Evolutionary conservation across 2,113 vertebrate species (phyloP).

Genomic region (Hipposideros armiger): DNA sequence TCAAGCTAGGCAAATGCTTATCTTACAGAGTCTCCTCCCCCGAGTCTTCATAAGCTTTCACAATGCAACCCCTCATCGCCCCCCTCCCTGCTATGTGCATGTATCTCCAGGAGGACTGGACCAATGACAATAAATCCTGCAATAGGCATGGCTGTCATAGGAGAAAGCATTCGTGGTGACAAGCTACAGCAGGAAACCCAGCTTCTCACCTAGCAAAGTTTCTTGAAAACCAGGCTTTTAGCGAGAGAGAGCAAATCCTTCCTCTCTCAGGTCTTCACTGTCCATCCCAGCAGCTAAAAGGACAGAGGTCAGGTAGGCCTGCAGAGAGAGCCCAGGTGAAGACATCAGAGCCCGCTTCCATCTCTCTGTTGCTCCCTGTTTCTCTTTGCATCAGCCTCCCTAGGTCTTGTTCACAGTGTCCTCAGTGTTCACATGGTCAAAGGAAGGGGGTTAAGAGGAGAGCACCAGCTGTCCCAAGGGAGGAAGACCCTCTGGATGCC

Average conservation of each 20-base stretch:
- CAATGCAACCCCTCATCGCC: not conserved
- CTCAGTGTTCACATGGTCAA: not conserved
- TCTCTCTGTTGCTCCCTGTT: not conserved
- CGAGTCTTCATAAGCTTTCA: not conserved
- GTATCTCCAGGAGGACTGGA: not conserved
- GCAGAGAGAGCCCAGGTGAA: not conserved
- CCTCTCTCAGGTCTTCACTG: not conserved
- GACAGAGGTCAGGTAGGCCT: not conserved
- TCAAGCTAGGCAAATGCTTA: not conserved
- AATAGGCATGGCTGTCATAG: not conserved
- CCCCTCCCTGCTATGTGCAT: accelerated
- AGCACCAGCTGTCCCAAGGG: not conserved
- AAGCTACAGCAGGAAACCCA: not conserved
- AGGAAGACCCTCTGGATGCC: not conserved
- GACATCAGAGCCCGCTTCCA: not conserved
- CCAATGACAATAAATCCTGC: not conserved
- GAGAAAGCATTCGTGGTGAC: not conserved
- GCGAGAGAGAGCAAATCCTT: not conserved
- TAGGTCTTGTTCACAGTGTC: not conserved
- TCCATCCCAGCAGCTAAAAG: not conserved
- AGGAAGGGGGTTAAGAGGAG: not conserved
- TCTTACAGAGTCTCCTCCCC: not conserved
- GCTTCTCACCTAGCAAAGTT: not conserved
- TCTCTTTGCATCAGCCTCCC: not conserved
- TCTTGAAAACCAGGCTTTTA: not conserved